Evolutionary conservation across 2,888 invertebrate genomes (phyloP).

Genomic region (Nymphalis urticae): DNA sequence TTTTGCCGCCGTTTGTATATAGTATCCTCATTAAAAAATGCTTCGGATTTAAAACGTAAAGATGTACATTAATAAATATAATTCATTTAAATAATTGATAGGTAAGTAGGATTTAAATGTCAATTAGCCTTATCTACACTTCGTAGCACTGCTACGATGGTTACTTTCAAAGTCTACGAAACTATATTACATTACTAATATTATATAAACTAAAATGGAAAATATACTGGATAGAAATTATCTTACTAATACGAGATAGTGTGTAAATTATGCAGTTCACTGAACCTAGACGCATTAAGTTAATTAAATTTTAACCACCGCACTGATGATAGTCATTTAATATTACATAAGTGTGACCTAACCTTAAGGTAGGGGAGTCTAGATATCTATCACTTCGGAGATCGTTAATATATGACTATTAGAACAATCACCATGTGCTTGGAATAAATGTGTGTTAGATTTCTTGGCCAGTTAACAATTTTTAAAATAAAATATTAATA

Average conservation of each 20-base stretch:
- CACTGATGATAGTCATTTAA: conserved; percentile 13
- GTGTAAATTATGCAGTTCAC: neutral
- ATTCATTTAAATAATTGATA: too few species aligned
- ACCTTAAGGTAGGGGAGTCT: conserved; percentile 39
- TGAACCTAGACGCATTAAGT: conserved; percentile 10
- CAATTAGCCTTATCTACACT: neutral
- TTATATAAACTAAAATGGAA: too few species aligned
- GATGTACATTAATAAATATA: too few species aligned
- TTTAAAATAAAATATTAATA: too few species aligned
- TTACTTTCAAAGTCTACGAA: neutral
- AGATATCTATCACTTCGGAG: conserved; percentile 16
- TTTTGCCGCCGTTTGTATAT: too few species aligned
- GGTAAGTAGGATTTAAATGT: too few species aligned
- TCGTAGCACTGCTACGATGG: conserved; percentile 2
- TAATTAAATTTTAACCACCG: conserved; percentile 19
- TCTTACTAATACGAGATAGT: neutral
- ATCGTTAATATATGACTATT: neutral
- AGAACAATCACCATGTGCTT: neutral
- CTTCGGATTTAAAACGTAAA: too few species aligned
- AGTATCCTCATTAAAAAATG: too few species aligned
- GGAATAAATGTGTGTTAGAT: neutral
- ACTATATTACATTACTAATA: too few species aligned
- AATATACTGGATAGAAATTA: neutral
- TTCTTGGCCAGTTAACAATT: neutral
- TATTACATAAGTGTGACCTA: conserved; percentile 22